phyloP scores from a whole-genome alignment of 2,888 invertebrate genomes.

The Carcina quercana region DNA sequence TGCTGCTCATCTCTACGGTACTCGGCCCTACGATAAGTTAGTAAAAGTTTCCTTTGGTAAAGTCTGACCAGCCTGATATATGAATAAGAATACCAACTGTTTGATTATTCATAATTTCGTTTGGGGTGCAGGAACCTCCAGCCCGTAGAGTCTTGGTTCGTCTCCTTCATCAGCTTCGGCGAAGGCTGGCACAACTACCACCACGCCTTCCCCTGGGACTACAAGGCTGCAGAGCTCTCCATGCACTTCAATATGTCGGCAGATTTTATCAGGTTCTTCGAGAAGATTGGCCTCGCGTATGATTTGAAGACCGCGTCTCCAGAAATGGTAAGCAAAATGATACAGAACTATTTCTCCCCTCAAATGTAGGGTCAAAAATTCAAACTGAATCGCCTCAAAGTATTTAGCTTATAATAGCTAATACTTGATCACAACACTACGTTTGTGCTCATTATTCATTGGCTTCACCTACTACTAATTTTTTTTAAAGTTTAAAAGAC shows the following conservation, averaged over 20 bases:
- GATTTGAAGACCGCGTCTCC: slow-evolving; percentile 73
- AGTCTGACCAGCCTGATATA: too few relatives aligned
- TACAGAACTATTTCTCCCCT: too few relatives aligned
- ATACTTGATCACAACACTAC: too few relatives aligned
- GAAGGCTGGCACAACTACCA: slow-evolving; percentile 97
- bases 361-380: too few relatives aligned
- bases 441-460: too few relatives aligned
- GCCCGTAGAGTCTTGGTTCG: slow-evolving; percentile 84
- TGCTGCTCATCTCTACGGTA: slow-evolving; percentile 85
- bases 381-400: too few relatives aligned
- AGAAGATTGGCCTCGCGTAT: slow-evolving; percentile 75
- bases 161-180: slow-evolving; percentile 81
- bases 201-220: slow-evolving; percentile 94
- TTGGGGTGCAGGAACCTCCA: slow-evolving; percentile 83
- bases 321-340: slow-evolving; percentile 52
- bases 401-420: too few relatives aligned
- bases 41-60: too few relatives aligned
- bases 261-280: slow-evolving; percentile 75
- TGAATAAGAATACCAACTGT: too few relatives aligned
- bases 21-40: slow-evolving; percentile 84
- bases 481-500: too few relatives aligned
- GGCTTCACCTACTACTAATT: too few relatives aligned
- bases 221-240: slow-evolving; percentile 91
- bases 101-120: too few relatives aligned
- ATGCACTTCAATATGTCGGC: slow-evolving; percentile 77